Evolutionary conservation across 2,888 invertebrate genomes (phyloP), one percentile per base, ranked within the genome.

Genomic region (Ochropleura leucogaster): DNA sequence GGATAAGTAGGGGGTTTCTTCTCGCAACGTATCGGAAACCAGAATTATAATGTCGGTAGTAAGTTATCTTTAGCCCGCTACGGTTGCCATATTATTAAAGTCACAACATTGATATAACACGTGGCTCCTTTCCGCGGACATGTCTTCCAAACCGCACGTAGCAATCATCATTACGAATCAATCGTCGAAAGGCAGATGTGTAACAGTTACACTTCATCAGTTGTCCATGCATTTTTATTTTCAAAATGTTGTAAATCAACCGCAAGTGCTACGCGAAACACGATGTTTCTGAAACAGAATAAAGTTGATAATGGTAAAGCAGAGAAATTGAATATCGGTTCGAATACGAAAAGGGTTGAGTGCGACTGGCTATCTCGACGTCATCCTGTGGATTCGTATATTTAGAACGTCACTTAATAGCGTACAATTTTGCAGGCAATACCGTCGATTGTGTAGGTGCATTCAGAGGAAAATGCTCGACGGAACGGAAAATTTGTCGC

Each of bases 351-450:
- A 92, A 93, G 93, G 93, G 93, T 93, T 93, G 90, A 90, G 84
- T 89, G 89, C 89, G 88, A 90, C 90, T 90, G 90, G 89, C 91
- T 92, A 92, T 92, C 91, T 91, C 89, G 87, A 88, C 92, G 92
- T 93, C 93, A 92, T 92, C 90, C 90, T 89, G 86, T 90, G 90
- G 92, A 94, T 94, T 91, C 92, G 93, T 94, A 94, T 95, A 95
- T 96, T 96, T 96, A 95, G 95, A 94, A 93, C 92, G 94, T 94
- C 95, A 95, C 93, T 95, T 95, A 96, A 96, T 95, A 94, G 94
- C 92, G 92, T 90, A 94, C 95, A 95, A 95, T 96, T 95, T 95
- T 93, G 95, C 93, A 90, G 92, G 93, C 94, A 94, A 95, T 95
- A 94, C 90, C 91, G 92, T 90, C 93, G 93, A 96, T 96, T 96